These are phyloP conservation scores for Rhynchotus rufescens DNA, from an alignment of 2,797 vertebrate species.

Conservation along the genomic window DNA sequence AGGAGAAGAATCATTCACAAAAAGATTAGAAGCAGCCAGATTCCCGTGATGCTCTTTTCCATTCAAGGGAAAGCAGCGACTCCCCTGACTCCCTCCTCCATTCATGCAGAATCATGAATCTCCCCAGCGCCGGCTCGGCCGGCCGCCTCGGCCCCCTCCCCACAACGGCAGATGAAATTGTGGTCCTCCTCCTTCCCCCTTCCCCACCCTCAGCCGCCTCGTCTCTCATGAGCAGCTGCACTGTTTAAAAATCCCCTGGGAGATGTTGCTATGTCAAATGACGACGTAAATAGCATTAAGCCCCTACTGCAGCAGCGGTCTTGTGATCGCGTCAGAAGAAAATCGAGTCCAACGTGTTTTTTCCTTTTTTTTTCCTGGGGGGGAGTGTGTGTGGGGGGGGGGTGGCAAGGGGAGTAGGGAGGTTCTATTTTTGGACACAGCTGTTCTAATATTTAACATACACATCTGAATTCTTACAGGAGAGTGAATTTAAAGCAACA, in stretches of 20 bases:
- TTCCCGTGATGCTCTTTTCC: slow-evolving; percentile 70
- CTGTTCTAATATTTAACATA: slow-evolving; percentile 58
- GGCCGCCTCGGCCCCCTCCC: neutral
- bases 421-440: slow-evolving; percentile 66
- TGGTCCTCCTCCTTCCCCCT: slow-evolving; percentile 39
- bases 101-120: slow-evolving; percentile 74
- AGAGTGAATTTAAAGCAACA: neutral
- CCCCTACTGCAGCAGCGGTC: slow-evolving; percentile 65
- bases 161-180: slow-evolving; percentile 14
- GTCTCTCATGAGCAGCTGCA: slow-evolving; percentile 69
- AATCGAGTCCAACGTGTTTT: slow-evolving; percentile 65
- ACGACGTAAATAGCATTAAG: slow-evolving; percentile 76
- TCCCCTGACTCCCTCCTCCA: slow-evolving; percentile 61
- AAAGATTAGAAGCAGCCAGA: slow-evolving; percentile 55
- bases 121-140: slow-evolving; percentile 20
- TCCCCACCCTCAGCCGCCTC: slow-evolving; percentile 41
- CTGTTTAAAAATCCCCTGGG: slow-evolving; percentile 72
- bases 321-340: slow-evolving; percentile 70
- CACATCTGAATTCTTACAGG: slow-evolving; percentile 12
- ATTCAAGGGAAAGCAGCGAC: slow-evolving; percentile 65
- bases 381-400: too few relatives aligned
- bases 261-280: slow-evolving; percentile 73
- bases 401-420: neutral
- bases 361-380: neutral
- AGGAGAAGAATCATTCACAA: slow-evolving; percentile 72